These are phyloP conservation scores for Bos taurus DNA, from an alignment of 2,113 vertebrate genomes.

Conservation along the genomic window ARS-UCD2.0 NC_037331.1:97508001-97508500, in stretches of 20 bases:
- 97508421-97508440: neutral
- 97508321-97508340: neutral
- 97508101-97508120: neutral
- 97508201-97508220: neutral
- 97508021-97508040: neutral
- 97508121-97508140: neutral
- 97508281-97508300: neutral
- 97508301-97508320: neutral
- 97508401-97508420: constrained; percentile 6
- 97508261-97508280: neutral
- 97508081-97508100: neutral
- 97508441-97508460: neutral
- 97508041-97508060: neutral
- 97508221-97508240: neutral
- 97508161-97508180: neutral
- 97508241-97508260: neutral
- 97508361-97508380: neutral
- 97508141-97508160: neutral
- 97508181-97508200: neutral
- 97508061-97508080: neutral
- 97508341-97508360: constrained; percentile 17
- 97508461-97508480: neutral
- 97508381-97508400: neutral
- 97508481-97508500: neutral
- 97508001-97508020: neutral